Percentiles rank a stretch among this genome's conserved stretches.
These are phyloP conservation scores for Phalloptychus januarius DNA, from an alignment of 2,797 vertebrate species.

Conservation along the genomic window DNA sequence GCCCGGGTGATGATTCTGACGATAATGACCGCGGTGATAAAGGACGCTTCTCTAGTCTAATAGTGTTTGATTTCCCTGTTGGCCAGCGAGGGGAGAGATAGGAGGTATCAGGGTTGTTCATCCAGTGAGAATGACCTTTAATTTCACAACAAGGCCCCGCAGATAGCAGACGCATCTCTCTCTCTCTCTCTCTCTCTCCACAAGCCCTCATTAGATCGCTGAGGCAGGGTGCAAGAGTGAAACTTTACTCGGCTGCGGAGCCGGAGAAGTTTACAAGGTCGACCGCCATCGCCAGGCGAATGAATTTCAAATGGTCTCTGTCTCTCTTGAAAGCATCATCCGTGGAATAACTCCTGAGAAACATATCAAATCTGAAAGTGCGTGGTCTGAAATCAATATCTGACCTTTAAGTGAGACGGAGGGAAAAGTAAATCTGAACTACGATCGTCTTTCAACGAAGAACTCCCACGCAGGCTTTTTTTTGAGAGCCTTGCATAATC, in stretches of 20 bases:
- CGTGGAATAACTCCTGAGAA: conserved; percentile 19
- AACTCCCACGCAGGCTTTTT: conserved; percentile 18
- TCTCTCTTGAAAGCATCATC: conserved; percentile 43
- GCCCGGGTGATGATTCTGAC: conserved; percentile 70
- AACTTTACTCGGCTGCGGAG: conserved; percentile 69
- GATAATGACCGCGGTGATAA: conserved; percentile 76
- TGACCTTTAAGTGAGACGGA: conserved; percentile 22
- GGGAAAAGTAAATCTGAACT: conserved; percentile 18
- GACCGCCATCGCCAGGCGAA: conserved; percentile 37
- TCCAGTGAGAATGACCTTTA: conserved; percentile 78
- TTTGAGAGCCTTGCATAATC: conserved; percentile 36
- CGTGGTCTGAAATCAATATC: conserved; percentile 47
- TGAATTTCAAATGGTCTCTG: conserved; percentile 43
- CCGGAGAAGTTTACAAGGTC: conserved; percentile 74
- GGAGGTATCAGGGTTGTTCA: conserved; percentile 72
- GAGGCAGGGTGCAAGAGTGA: conserved; percentile 49
- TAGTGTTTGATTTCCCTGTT: conserved; percentile 78
- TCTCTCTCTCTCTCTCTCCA: conserved; percentile 46
- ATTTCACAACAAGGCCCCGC: conserved; percentile 77
- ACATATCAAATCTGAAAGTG: conserved; percentile 15
- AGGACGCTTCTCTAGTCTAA: conserved; percentile 73
- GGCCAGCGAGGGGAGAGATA: conserved; percentile 63
- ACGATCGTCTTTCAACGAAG: conserved; percentile 29
- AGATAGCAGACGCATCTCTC: conserved; percentile 56
- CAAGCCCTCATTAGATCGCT: conserved; percentile 71